Conservation (phyloP, 2,797 vertebrate species). For the Sciaenops ocellatus region DNA sequence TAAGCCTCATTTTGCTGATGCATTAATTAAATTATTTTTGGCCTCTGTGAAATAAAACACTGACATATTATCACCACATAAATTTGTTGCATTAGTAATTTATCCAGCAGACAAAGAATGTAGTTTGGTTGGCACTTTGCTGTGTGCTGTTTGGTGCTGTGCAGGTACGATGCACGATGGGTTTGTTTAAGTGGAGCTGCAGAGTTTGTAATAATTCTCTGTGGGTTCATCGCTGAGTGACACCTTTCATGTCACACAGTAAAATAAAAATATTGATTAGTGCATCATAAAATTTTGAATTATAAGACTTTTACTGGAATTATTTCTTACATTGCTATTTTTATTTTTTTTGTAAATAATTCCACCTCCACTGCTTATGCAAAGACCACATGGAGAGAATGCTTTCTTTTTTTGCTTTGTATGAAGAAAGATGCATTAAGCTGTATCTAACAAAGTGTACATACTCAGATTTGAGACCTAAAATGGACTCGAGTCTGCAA, state of each 20-base stretch:
- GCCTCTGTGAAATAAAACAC: too few species aligned
- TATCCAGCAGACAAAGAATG: too few species aligned
- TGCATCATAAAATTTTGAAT: background rate
- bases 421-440: background rate
- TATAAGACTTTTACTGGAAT: background rate
- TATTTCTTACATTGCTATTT: background rate
- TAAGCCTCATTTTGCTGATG: too few species aligned
- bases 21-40: too few species aligned
- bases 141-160: too few species aligned
- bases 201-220: background rate
- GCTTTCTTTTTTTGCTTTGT: background rate
- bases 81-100: too few species aligned
- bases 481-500: slow-evolving; percentile 17
- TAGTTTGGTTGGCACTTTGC: too few species aligned
- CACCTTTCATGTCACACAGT: background rate
- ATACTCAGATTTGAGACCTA: slow-evolving; percentile 17
- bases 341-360: background rate
- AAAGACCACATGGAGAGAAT: background rate
- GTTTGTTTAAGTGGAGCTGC: background rate
- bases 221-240: background rate
- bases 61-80: too few species aligned
- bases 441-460: background rate
- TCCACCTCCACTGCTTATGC: background rate
- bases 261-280: background rate
- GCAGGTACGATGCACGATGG: too few species aligned